Evolutionary conservation across 2,797 vertebrate genomes (phyloP).

Genomic region (Serranus cabrilla): DNA sequence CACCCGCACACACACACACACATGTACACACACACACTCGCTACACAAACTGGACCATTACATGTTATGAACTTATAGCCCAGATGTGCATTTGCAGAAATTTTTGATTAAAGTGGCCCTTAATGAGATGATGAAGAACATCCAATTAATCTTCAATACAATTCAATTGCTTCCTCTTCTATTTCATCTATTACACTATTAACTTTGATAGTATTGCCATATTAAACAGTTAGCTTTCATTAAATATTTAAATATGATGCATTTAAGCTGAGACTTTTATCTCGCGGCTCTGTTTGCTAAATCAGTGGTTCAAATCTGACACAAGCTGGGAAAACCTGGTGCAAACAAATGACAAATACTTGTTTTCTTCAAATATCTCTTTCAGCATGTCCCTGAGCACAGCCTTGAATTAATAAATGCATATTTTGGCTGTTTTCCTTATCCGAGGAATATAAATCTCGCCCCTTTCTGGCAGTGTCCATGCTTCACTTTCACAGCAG

Average conservation of each 20-base stretch:
- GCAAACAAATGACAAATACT: constrained; percentile 17
- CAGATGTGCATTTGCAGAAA: constrained; percentile 25
- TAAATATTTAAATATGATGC: constrained; percentile 4
- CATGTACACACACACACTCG: background rate
- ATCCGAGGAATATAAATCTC: constrained; percentile 38
- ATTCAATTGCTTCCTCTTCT: constrained; percentile 10
- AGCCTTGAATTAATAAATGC: constrained; percentile 50
- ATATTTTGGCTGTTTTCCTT: constrained; percentile 44
- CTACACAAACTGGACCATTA: constrained; percentile 15
- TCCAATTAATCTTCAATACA: constrained; percentile 29
- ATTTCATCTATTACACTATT: constrained; percentile 27
- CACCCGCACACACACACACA: constrained; percentile 9
- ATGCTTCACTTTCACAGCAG: constrained; percentile 21
- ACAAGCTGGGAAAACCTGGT: background rate
- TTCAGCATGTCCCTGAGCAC: constrained; percentile 20
- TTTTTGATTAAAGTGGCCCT: constrained; percentile 43
- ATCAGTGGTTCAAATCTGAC: constrained; percentile 28
- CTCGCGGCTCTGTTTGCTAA: constrained; percentile 6
- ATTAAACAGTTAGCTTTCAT: constrained; percentile 11
- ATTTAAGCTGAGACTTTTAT: background rate
- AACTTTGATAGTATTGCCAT: constrained; percentile 13
- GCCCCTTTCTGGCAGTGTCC: constrained; percentile 17
- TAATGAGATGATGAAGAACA: constrained; percentile 19
- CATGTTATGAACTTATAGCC: constrained; percentile 21
- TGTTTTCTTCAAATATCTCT: constrained; percentile 28